Base-by-base conservation (phyloP, 2,888 invertebrate genomes). In the Mycalesis mineus region DNA sequence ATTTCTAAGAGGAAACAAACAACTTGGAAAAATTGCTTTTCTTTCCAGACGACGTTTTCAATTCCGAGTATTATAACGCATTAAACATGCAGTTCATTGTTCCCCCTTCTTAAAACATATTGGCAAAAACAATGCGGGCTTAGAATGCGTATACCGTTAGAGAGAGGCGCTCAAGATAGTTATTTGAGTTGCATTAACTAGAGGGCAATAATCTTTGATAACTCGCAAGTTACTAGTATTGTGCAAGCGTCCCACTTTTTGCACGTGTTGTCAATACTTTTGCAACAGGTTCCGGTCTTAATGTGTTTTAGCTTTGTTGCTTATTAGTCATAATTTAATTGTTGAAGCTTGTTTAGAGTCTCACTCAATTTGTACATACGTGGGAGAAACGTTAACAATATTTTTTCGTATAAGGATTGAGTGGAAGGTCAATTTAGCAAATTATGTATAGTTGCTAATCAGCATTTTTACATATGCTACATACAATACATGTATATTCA, bases 161-260 rank as follows among this genome's bases (percentile, higher is more conserved):
- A 71, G 71, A 75, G 72, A 75, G 73, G 71, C 65, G 71, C 68
- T 66, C 67, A 68, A 72, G 70, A 74, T 72, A 67, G 72, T 73
- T 70, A 74, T 75, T 77, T 75, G 69, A 70, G 71, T 71, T 74
- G 73, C 75, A 79, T 78, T 80, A 65, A 63, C 63, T 63, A 71
- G 75, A 77, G 80, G 80, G 80, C 83, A 83, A 80, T 76, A 83
- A 76, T 85, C 84, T 84, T 78, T 77, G 82, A 80, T 80, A 81
- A 78, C 73, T 68, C 62, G 66, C 61, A 77, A 66, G 69, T 70
- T 70, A 69, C 64, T 60, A 60, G 67, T 73, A 77, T 87, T 88
- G 80, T 80, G 80, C 78, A 85, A 87, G 70, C 74, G 80, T 70
- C 80, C 82, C 76, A 77, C 68, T 77, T 85, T 82, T 81, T 65